Evolutionary conservation across 1,140 invertebrate species (phyloP).

Genomic region (Uloborus diversus): DNA sequence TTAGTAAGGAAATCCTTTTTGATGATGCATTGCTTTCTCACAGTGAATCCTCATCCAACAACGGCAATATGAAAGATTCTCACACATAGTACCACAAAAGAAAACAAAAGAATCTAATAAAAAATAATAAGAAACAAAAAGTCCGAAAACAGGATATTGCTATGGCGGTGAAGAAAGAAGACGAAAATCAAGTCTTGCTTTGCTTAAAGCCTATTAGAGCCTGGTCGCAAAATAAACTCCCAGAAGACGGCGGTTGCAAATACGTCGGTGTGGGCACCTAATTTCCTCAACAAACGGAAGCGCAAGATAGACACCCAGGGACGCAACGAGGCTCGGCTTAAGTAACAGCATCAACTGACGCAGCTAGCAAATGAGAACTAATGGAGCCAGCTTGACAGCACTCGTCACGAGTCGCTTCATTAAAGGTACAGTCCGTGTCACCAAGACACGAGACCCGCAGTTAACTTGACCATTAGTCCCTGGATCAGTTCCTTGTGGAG

Average conservation of each 20-base stretch:
- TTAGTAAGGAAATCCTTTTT: too few species aligned
- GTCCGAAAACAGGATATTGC: conserved; percentile 1
- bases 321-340: conserved; percentile 22
- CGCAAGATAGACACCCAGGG: conserved; percentile 27
- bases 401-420: conserved; percentile 52
- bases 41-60: too few species aligned
- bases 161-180: background rate
- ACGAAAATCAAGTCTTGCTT: conserved; percentile 20
- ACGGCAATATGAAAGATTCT: too few species aligned
- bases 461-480: conserved; percentile 40
- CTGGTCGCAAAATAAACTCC: conserved; percentile 24
- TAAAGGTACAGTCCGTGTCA: conserved; percentile 46
- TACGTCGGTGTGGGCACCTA: conserved; percentile 21
- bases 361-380: conserved; percentile 49
- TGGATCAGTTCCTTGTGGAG: too few species aligned
- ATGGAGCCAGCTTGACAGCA: conserved; percentile 38
- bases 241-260: conserved; percentile 34
- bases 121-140: too few species aligned
- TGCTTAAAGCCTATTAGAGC: conserved; percentile 51
- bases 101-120: too few species aligned
- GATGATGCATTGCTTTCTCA: too few species aligned
- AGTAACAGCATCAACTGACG: conserved; percentile 30
- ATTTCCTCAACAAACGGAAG: conserved; percentile 53
- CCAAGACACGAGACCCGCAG: conserved; percentile 12
- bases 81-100: too few species aligned